phyloP scores from a whole-genome alignment of 2,888 invertebrate genomes.

The Neoscelio sp. region DNA sequence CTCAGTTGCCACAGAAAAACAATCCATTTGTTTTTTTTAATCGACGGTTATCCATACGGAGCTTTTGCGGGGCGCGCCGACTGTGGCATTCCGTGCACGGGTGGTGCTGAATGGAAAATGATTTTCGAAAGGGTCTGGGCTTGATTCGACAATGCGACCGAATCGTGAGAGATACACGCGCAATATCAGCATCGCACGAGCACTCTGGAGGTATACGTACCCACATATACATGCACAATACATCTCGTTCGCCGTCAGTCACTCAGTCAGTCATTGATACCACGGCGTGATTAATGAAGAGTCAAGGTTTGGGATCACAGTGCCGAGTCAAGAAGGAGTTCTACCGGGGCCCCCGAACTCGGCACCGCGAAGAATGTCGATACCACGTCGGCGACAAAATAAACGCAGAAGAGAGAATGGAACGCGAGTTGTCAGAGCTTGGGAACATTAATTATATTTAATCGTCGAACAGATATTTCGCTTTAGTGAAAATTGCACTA shows the following conservation, averaged over 20 bases:
- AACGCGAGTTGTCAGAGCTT: conserved; percentile 61
- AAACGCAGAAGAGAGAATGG: conserved; percentile 58
- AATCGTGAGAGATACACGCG: conserved; percentile 58
- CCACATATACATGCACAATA: conserved; percentile 72
- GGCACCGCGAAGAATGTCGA: conserved; percentile 78
- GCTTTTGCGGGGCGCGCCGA: conserved; percentile 8
- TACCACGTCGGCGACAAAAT: conserved; percentile 72
- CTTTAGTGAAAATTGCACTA: conserved; percentile 67
- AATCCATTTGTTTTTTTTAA: conserved; percentile 44
- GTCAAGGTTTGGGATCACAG: conserved; percentile 82
- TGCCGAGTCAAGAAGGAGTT: conserved; percentile 72
- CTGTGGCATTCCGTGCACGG: conserved; percentile 37
- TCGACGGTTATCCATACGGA: conserved; percentile 24
- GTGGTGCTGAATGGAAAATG: conserved; percentile 63
- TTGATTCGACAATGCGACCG: conserved; percentile 60
- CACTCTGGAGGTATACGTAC: conserved; percentile 71
- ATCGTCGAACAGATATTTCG: conserved; percentile 63
- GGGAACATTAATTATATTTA: conserved; percentile 68
- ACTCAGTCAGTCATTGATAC: conserved; percentile 82
- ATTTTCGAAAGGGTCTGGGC: conserved; percentile 62
- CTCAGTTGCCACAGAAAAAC: background rate
- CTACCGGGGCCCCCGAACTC: conserved; percentile 70
- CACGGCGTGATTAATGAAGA: conserved; percentile 82
- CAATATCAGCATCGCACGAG: conserved; percentile 72
- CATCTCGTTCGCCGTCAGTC: conserved; percentile 79